phyloP scores from a whole-genome alignment of 2,113 vertebrate species.

The Onychorhynchus coronatus region DNA sequence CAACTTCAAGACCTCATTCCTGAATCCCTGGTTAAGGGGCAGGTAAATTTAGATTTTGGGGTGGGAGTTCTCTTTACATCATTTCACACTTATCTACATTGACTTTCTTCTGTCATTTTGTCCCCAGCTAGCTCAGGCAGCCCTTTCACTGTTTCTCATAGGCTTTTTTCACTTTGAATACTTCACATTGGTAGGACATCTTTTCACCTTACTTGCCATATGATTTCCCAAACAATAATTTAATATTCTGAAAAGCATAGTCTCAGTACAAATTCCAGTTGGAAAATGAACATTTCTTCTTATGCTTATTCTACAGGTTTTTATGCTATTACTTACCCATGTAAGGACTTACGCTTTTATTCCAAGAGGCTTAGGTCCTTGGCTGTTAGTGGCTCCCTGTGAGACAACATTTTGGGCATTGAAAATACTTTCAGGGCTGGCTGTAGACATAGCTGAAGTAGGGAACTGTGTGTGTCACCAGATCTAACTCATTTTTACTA shows the following conservation, averaged over 20 bases:
- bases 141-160: not conserved
- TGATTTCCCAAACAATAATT: not conserved
- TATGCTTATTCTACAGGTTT: not conserved
- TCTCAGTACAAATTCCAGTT: not conserved
- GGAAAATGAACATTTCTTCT: not conserved
- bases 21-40: not conserved
- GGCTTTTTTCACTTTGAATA: not conserved
- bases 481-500: not conserved
- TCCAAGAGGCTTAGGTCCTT: not conserved
- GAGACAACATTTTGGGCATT: not conserved
- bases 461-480: not conserved
- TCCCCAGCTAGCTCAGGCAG: not conserved
- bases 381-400: not conserved
- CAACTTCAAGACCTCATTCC: not conserved
- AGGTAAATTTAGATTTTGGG: not conserved
- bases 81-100: not conserved
- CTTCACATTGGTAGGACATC: not conserved
- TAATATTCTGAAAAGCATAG: not conserved
- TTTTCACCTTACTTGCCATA: not conserved
- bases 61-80: not conserved
- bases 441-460: not conserved
- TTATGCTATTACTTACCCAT: not conserved
- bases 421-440: not conserved
- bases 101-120: not conserved
- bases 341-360: not conserved